Percentiles rank a stretch among this genome's conserved stretches.
These are phyloP conservation scores for Laticauda laticaudata DNA, from an alignment of 2,113 vertebrate species.

Conservation along the genomic window DNA sequence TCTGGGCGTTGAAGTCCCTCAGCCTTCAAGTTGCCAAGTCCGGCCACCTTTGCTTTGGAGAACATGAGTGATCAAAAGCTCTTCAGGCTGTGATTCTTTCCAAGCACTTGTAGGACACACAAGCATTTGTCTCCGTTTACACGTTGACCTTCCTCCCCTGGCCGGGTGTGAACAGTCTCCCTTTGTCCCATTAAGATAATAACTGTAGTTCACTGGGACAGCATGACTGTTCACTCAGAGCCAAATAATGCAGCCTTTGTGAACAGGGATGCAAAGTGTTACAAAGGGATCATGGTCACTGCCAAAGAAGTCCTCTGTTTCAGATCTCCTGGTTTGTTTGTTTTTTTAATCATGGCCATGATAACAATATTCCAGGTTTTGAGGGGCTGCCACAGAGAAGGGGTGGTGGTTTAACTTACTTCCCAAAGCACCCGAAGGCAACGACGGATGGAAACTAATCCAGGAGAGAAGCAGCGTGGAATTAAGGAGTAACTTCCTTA, in stretches of 20 bases:
- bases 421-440: too few relatives aligned
- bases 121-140: background rate
- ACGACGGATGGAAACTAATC: too few relatives aligned
- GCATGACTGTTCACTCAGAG: too few relatives aligned
- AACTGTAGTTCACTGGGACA: background rate
- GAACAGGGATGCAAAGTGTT: background rate
- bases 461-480: too few relatives aligned
- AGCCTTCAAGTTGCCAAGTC: too few relatives aligned
- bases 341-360: background rate
- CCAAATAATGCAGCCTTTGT: background rate
- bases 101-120: background rate
- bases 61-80: background rate
- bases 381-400: too few relatives aligned
- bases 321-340: background rate
- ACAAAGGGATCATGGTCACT: slow-evolving; percentile 3
- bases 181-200: background rate
- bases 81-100: background rate
- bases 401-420: too few relatives aligned
- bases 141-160: background rate
- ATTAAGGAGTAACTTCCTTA: too few relatives aligned
- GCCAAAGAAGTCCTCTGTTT: background rate
- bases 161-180: background rate
- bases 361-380: too few relatives aligned
- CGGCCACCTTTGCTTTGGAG: background rate
- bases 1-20: too few relatives aligned